Percentiles rank a stretch among this genome's conserved stretches.
Conservation (phyloP, 2,888 invertebrate species). For the Fragum fragum region DNA sequence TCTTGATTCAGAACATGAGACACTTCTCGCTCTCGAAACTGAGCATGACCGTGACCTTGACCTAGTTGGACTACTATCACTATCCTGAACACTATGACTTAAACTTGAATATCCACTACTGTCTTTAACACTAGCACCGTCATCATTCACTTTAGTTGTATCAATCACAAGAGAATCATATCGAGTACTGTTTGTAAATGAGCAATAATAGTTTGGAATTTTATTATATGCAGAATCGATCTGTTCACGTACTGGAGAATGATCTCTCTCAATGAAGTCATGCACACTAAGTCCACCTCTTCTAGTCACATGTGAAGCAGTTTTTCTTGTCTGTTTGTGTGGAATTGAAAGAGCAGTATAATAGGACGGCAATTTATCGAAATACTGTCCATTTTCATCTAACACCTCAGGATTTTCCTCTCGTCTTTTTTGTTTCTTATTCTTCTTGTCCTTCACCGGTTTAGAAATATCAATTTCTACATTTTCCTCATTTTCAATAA, state of each 20-base stretch:
- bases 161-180: conserved; percentile 73
- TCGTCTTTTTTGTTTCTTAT: conserved; percentile 59
- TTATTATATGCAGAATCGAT: conserved; percentile 72
- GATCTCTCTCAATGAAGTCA: conserved; percentile 73
- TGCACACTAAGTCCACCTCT: conserved; percentile 60
- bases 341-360: conserved; percentile 81
- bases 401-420: conserved; percentile 56
- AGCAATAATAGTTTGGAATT: conserved; percentile 83
- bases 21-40: neutral
- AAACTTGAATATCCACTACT: conserved; percentile 73
- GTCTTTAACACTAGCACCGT: conserved; percentile 53
- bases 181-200: conserved; percentile 85
- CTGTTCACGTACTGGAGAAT: conserved; percentile 69
- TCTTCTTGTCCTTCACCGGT: conserved; percentile 12
- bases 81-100: conserved; percentile 51
- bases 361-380: conserved; percentile 84
- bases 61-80: conserved; percentile 55
- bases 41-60: conserved; percentile 56
- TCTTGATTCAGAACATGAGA: conserved; percentile 16
- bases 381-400: conserved; percentile 61
- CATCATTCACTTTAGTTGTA: conserved; percentile 57
- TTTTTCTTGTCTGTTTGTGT: conserved; percentile 70
- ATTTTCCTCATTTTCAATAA: conserved; percentile 47
- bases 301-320: conserved; percentile 50
- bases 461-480: conserved; percentile 18